Evolutionary conservation across 1,140 invertebrate species (phyloP).

Genomic region (Sarcophaga bullata): DNA sequence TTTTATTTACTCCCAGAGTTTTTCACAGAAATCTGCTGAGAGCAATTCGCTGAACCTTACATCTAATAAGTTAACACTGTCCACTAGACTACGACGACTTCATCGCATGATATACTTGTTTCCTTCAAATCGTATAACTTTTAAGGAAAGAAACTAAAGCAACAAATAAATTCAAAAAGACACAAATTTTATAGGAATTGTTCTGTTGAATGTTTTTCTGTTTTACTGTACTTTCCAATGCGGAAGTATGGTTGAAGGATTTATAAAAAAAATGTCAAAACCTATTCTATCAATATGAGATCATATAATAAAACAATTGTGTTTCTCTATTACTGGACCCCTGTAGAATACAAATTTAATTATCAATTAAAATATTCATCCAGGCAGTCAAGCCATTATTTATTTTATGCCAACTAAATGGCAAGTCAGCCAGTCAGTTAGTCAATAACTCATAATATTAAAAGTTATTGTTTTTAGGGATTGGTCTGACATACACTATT

Average conservation of each 20-base stretch:
- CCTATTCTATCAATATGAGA: constrained; percentile 23
- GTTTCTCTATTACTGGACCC: no score
- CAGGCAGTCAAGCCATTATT: background rate
- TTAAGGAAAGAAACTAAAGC: background rate
- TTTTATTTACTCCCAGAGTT: no score
- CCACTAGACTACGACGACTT: no score
- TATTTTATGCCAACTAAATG: no score
- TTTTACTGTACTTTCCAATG: background rate
- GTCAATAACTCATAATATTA: constrained; percentile 6
- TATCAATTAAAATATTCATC: background rate
- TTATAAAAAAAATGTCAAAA: constrained; percentile 5
- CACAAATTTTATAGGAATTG: background rate
- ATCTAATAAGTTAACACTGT: no score
- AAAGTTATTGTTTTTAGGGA: constrained; percentile 6
- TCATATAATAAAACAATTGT: background rate
- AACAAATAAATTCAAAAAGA: background rate
- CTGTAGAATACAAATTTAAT: background rate
- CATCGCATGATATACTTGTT: no score
- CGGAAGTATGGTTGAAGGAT: constrained; percentile 41
- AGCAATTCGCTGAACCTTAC: no score
- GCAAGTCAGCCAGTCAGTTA: background rate
- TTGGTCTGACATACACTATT: background rate
- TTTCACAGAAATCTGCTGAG: no score
- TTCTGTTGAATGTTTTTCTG: background rate
- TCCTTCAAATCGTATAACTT: no score